These are phyloP conservation scores for Arnoldichthys spilopterus DNA, from an alignment of 2,797 vertebrate genomes.

Conservation along the genomic window DNA sequence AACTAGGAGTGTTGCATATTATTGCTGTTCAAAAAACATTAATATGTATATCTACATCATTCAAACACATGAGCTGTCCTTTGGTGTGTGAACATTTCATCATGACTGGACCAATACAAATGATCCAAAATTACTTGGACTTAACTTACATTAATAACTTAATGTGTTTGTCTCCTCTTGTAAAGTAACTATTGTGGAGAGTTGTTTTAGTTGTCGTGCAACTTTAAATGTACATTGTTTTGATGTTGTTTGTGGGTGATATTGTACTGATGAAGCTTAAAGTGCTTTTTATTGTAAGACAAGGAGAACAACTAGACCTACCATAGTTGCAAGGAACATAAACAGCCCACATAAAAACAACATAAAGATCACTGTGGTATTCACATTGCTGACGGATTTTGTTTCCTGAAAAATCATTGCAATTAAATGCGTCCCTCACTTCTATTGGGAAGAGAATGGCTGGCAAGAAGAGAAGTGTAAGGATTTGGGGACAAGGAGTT, in stretches of 20 bases:
- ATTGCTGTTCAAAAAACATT: no score
- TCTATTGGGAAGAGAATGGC: conserved; percentile 39
- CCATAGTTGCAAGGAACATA: background rate
- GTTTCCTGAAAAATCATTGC: background rate
- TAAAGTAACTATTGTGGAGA: no score
- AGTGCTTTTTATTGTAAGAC: background rate
- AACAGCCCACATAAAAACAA: background rate
- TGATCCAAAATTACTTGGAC: no score
- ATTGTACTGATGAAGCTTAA: background rate
- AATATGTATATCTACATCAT: no score
- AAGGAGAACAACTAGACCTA: background rate
- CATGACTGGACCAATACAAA: no score
- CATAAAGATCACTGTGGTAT: background rate
- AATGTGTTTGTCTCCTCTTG: no score
- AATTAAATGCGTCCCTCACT: conserved; percentile 3
- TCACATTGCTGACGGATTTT: background rate
- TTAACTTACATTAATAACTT: no score
- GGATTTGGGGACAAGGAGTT: conserved; percentile 52
- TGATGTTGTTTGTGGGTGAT: background rate
- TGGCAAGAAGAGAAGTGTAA: conserved; percentile 29
- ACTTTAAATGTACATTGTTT: no score
- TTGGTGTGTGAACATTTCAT: no score
- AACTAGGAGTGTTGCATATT: no score
- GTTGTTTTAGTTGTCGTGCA: background rate
- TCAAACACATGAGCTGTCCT: no score